These are phyloP conservation scores for Athalia cordata DNA, from an alignment of 2,888 invertebrate genomes.

Conservation along the genomic window DNA sequence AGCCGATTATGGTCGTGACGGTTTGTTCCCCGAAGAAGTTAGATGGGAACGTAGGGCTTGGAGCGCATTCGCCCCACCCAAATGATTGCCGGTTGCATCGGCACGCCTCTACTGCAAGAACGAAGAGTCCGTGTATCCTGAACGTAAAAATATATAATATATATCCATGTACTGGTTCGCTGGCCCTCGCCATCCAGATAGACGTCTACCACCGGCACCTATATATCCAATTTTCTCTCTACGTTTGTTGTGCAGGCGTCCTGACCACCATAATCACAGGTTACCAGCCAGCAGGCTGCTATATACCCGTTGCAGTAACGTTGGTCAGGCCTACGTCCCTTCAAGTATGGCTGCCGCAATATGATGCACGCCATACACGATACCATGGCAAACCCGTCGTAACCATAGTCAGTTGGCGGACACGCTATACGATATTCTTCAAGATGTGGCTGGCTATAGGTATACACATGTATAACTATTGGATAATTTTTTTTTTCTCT, in stretches of 20 bases:
- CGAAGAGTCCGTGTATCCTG: constrained; percentile 15
- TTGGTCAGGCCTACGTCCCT: constrained; percentile 51
- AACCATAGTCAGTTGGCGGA: neutral
- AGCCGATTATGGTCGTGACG: neutral
- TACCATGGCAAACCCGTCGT: neutral
- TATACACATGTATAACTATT: no score
- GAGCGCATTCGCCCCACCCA: constrained; percentile 68
- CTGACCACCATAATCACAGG: constrained; percentile 70
- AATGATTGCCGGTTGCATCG: constrained; percentile 72
- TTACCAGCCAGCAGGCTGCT: constrained; percentile 52
- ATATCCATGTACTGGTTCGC: constrained; percentile 48
- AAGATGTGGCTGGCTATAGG: no score
- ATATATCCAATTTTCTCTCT: constrained; percentile 65
- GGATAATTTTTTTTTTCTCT: constrained; percentile 41
- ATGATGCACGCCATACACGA: constrained; percentile 27
- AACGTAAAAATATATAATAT: constrained; percentile 25
- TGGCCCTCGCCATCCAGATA: constrained; percentile 54
- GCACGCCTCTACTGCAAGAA: constrained; percentile 64
- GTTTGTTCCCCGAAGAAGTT: constrained; percentile 19
- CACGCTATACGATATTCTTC: no score
- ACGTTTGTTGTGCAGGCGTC: constrained; percentile 57
- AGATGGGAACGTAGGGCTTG: constrained; percentile 31
- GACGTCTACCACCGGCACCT: constrained; percentile 48
- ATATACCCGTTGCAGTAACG: constrained; percentile 57
- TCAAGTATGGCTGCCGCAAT: constrained; percentile 66